A percentile compares a stretch with the other conserved stretches of the same genome.
phyloP scores from a whole-genome alignment of 2,113 vertebrate species.

The Agapornis roseicollis region DNA sequence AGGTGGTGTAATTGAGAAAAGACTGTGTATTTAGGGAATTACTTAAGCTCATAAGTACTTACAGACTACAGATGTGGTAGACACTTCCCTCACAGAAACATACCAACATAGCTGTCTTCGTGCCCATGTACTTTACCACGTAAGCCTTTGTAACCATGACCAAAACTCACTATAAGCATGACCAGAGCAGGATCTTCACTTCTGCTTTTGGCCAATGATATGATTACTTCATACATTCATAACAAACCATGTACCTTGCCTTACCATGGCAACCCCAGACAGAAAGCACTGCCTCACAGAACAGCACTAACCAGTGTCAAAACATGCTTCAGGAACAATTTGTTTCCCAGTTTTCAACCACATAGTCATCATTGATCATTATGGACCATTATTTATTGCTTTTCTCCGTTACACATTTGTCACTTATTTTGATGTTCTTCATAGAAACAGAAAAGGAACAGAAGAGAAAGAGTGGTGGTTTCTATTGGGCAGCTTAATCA shows the following conservation, averaged over 20 bases:
- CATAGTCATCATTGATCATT: background rate
- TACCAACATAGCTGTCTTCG: background rate
- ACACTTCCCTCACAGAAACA: background rate
- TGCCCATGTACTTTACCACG: background rate
- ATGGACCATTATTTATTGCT: background rate
- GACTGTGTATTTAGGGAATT: background rate
- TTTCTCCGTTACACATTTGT: background rate
- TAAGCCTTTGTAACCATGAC: background rate
- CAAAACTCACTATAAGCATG: background rate
- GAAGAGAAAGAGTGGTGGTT: background rate
- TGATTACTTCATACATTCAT: conserved; percentile 47
- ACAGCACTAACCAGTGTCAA: background rate
- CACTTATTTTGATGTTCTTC: background rate
- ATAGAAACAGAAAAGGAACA: background rate
- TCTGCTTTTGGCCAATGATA: background rate
- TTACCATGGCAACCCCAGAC: conserved; percentile 58
- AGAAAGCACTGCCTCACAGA: background rate
- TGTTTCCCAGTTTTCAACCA: background rate
- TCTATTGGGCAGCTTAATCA: background rate
- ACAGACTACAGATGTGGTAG: background rate
- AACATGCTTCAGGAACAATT: background rate
- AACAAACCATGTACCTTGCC: background rate
- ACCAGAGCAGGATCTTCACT: background rate
- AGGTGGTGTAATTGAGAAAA: background rate
- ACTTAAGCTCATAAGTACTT: background rate